Base-by-base conservation (phyloP, 1,140 invertebrate species). In the Planococcus citri region DNA sequence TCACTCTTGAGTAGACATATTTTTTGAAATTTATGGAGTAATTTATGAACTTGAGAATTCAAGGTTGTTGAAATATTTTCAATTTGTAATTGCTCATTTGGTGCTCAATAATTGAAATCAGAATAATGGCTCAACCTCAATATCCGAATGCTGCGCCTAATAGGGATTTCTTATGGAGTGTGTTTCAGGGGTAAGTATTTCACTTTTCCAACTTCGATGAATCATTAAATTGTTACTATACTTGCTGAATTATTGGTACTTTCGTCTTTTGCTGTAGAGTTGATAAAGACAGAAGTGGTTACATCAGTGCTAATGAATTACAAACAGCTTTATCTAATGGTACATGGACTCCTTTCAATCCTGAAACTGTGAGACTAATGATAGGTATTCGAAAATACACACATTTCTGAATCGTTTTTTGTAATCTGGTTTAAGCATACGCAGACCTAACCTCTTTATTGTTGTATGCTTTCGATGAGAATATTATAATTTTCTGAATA, bases 261-360 rank as follows among this genome's bases (percentile, higher is more conserved):
- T 33, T 68, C n/a, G 6, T 29, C 60, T 68, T 68, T 17, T 27
- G n/a, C 14, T 82, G 33, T 73, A 96, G 92, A 79, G 93, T 97
- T 58, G 94, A 97, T 77, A 89, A 85, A 78, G 94, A 97, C 79
- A 79, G 86, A 73, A 95, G 93, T 82, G 94, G 94, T 20, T 84
- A 87, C 69, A 97, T 98, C 70, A 89, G 89, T 73, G 86, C 89
- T 0, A 87, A 90, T 78, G 96, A 98, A 81, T 80, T 98, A 27
- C 94, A 95, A 78, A 79, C 83, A 69, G 95, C 95, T 33, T 80
- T 98, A 8, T 95, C 93, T 0, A 99, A 99, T 87, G 96, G 95
- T 25, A 97, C 95, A 33, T 98, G 94, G 93, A 92, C 88, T 73
- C 92, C 95, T 8, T 99, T 99, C 77, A 98, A 98, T 81, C 92